These are phyloP conservation scores for Rhipidura dahli DNA, from an alignment of 2,113 vertebrate species.

Conservation along the genomic window DNA sequence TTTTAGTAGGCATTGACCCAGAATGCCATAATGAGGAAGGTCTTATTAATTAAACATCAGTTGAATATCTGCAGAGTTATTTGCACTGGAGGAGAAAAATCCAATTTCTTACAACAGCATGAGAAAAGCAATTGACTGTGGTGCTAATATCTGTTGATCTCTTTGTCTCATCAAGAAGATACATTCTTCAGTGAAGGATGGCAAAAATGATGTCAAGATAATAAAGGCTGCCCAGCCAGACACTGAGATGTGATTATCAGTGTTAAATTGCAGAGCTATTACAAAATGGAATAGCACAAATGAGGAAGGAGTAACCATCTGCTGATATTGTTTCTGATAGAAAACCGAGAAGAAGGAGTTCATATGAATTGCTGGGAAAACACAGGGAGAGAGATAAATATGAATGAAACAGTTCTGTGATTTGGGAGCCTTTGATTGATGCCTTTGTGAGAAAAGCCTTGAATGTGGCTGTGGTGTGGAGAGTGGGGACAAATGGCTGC, in stretches of 20 bases:
- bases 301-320: not conserved
- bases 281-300: not conserved
- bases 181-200: not conserved
- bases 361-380: not conserved
- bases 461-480: rapidly evolving
- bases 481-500: not conserved
- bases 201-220: not conserved
- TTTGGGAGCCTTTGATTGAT: not conserved
- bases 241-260: not conserved
- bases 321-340: not conserved
- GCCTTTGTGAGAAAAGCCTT: not conserved
- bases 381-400: not conserved
- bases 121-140: not conserved
- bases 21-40: not conserved
- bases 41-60: not conserved
- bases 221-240: not conserved
- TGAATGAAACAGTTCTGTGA: not conserved
- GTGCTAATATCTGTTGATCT: not conserved
- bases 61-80: not conserved
- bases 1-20: not conserved
- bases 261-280: not conserved
- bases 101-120: not conserved
- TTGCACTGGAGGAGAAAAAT: not conserved
- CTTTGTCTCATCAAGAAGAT: not conserved
- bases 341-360: not conserved